Evolutionary conservation across 64 coral and sea anemone genomes (phyloP).

Genomic region (Dendrophyllia cribrosa): DNA sequence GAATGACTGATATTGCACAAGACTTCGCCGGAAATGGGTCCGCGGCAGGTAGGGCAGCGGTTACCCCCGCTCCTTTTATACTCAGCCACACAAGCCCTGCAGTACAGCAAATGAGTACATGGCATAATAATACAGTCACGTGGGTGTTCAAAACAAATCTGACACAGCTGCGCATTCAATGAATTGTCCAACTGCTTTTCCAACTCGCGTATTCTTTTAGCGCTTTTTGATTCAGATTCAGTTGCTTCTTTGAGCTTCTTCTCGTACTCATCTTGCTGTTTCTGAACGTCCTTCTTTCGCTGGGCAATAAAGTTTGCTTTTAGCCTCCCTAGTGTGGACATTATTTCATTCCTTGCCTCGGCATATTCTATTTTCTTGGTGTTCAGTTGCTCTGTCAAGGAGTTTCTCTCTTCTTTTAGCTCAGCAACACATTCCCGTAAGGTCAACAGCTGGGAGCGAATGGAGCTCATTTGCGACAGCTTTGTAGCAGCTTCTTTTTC

Average conservation of each 20-base stretch:
- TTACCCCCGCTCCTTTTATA: constrained; percentile 22
- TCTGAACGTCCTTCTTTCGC: neutral
- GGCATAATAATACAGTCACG: constrained; percentile 84
- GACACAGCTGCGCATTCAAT: constrained; percentile 33
- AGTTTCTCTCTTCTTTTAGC: neutral
- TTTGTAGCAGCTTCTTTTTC: neutral
- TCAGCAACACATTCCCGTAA: neutral
- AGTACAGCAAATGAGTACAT: constrained; percentile 78
- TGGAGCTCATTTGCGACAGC: neutral
- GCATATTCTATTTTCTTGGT: neutral
- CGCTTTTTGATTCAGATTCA: neutral
- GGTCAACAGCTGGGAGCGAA: constrained; percentile 5
- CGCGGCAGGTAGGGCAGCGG: constrained; percentile 71
- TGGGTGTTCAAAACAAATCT: constrained; percentile 79
- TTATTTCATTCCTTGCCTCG: neutral
- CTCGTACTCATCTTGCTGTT: neutral
- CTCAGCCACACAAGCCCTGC: constrained; percentile 61
- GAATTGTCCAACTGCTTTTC: constrained; percentile 42
- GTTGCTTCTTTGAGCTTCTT: constrained; percentile 7
- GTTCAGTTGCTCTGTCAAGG: neutral
- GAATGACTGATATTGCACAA: constrained; percentile 57
- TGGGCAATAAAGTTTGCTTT: neutral
- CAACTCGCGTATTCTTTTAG: neutral
- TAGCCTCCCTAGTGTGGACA: neutral
- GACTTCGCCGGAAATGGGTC: constrained; percentile 60